phyloP scores from a whole-genome alignment of 1,140 invertebrate species.

The Eueides isabella region DNA sequence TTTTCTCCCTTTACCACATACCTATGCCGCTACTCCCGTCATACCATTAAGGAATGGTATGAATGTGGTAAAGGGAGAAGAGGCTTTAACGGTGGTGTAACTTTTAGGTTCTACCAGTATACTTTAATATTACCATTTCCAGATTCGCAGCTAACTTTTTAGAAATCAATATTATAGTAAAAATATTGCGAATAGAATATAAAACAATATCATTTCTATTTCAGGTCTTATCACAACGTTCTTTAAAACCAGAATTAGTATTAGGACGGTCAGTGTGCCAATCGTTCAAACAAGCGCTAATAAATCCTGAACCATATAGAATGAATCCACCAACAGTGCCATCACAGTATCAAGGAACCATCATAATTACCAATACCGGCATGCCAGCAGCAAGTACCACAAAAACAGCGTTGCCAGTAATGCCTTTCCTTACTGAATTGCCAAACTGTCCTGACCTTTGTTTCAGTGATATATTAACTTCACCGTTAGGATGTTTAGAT shows the following conservation, averaged over 20 bases:
- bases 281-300: background rate
- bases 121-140: too few species aligned
- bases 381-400: conserved; percentile 2
- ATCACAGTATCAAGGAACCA: conserved; percentile 7
- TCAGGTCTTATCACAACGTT: conserved; percentile 25
- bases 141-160: too few species aligned
- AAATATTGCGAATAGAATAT: too few species aligned
- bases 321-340: conserved; percentile 12
- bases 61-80: too few species aligned
- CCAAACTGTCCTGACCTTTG: conserved; percentile 32
- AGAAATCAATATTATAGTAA: too few species aligned
- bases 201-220: conserved; percentile 4
- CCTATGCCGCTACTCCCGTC: too few species aligned
- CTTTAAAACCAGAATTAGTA: background rate
- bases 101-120: too few species aligned
- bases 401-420: conserved; percentile 27
- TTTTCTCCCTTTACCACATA: too few species aligned
- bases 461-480: conserved; percentile 39
- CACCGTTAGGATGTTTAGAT: conserved; percentile 46
- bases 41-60: too few species aligned
- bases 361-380: background rate
- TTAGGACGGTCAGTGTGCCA: background rate
- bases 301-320: conserved; percentile 4
- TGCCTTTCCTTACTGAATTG: conserved; percentile 36
- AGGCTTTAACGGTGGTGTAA: too few species aligned